Conservation (phyloP, 2,888 invertebrate genomes). For the Drosophila anomalipes region DNA sequence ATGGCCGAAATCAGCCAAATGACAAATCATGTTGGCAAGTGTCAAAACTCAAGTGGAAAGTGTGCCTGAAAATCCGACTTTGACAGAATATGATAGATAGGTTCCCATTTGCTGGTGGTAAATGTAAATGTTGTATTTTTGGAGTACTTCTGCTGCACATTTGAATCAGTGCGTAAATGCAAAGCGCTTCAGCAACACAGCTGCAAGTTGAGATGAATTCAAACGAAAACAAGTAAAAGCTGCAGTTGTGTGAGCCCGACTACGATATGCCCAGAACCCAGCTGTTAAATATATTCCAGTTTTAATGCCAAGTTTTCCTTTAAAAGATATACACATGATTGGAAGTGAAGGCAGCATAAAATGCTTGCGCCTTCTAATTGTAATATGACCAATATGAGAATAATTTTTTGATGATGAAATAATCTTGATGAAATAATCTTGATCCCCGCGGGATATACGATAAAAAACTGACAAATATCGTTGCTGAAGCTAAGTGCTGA, state of each 20-base stretch:
- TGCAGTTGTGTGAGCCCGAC: not conserved
- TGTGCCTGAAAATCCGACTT: conserved; percentile 31
- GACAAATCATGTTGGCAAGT: conserved; percentile 45
- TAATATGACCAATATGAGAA: not conserved
- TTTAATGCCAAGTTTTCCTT: not conserved
- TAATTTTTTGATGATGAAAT: too few species aligned
- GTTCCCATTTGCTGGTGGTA: not conserved
- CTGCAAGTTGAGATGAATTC: conserved; percentile 12
- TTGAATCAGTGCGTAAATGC: conserved; percentile 25
- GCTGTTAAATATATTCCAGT: not conserved
- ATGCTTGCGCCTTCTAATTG: not conserved
- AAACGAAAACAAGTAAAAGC: not conserved
- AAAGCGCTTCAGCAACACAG: conserved; percentile 19
- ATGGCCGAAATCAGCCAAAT: conserved; percentile 40
- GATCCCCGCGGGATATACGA: too few species aligned
- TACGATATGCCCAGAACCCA: not conserved
- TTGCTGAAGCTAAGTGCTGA: not conserved
- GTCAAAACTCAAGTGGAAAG: conserved; percentile 45
- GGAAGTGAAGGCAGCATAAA: not conserved
- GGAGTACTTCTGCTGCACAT: conserved; percentile 4
- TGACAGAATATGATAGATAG: conserved; percentile 46
- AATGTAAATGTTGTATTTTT: not conserved
- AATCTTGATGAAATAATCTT: too few species aligned
- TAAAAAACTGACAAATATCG: not conserved
- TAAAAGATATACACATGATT: not conserved